These are phyloP conservation scores for Saccopteryx leptura DNA, from an alignment of 2,113 vertebrate species.

Conservation along the genomic window DNA sequence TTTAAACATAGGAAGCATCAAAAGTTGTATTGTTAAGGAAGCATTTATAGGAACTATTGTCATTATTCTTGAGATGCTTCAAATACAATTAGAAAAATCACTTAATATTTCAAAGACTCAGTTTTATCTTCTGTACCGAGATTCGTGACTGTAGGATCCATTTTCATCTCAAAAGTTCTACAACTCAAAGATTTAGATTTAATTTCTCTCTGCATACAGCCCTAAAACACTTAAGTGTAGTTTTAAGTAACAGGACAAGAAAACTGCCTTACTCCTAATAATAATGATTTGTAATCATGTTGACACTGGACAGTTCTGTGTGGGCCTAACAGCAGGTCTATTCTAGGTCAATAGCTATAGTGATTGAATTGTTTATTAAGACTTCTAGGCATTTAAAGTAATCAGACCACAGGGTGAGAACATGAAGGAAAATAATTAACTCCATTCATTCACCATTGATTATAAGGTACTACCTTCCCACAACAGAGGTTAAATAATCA, in stretches of 20 bases:
- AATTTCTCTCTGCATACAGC: not conserved
- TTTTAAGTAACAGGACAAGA: not conserved
- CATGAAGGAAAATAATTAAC: slow-evolving; percentile 58
- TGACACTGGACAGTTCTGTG: slow-evolving; percentile 39
- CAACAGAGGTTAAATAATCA: slow-evolving; percentile 2
- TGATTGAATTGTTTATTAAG: slow-evolving; percentile 65
- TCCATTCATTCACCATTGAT: slow-evolving; percentile 65
- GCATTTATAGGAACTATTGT: not conserved
- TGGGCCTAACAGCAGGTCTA: slow-evolving; percentile 47
- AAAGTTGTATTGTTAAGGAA: not conserved
- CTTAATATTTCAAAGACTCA: slow-evolving; percentile 1
- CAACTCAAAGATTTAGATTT: not conserved
- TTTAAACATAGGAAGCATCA: slow-evolving; percentile 11
- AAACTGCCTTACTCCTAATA: not conserved
- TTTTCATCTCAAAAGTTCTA: slow-evolving; percentile 54
- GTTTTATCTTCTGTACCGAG: slow-evolving; percentile 21
- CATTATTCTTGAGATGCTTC: not conserved
- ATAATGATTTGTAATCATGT: not conserved
- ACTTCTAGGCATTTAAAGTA: slow-evolving; percentile 54
- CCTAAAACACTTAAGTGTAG: not conserved
- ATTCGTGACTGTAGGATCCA: not conserved
- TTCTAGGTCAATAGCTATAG: slow-evolving; percentile 25
- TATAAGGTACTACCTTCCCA: slow-evolving; percentile 23
- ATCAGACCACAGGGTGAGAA: slow-evolving; percentile 54
- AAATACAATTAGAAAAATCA: slow-evolving; percentile 53